phyloP scores from a whole-genome alignment of 2,113 vertebrate genomes.

The Callipepla californica region DNA sequence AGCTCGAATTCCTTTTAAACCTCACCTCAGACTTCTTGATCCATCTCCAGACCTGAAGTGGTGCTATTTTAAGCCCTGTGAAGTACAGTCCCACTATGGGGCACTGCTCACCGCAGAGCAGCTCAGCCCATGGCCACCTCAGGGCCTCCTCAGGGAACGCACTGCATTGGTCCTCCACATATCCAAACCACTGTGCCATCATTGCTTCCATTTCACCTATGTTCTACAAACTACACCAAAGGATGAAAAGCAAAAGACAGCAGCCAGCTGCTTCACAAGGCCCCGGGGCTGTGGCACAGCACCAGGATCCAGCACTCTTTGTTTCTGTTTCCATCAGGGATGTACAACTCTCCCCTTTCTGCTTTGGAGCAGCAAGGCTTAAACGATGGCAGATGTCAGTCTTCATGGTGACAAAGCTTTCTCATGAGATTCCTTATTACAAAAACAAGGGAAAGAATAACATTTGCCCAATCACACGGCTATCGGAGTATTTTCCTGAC shows the following conservation, averaged over 20 bases:
- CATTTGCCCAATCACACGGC: background rate
- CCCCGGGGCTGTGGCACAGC: accelerated
- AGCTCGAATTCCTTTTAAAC: background rate
- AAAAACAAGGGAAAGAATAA: slow-evolving; percentile 27
- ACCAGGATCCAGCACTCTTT: accelerated
- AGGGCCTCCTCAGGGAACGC: slow-evolving; percentile 69
- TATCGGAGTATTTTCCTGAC: background rate
- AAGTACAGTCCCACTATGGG: slow-evolving; percentile 48
- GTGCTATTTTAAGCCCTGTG: accelerated
- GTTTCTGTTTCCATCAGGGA: background rate
- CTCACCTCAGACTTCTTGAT: background rate
- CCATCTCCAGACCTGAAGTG: background rate
- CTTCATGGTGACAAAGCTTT: background rate
- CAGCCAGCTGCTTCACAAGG: no score
- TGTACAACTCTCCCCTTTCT: background rate
- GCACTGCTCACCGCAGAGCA: slow-evolving; percentile 73
- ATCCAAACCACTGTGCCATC: slow-evolving; percentile 37
- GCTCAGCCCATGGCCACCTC: slow-evolving; percentile 69
- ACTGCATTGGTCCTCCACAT: slow-evolving; percentile 65
- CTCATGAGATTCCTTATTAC: background rate
- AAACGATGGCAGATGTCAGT: background rate
- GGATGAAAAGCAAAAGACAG: background rate
- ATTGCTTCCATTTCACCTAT: background rate
- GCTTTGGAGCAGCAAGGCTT: accelerated
- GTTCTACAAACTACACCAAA: background rate